These are phyloP conservation scores for Gobiocypris rarus DNA, from an alignment of 2,113 vertebrate species.

Conservation along the genomic window DNA sequence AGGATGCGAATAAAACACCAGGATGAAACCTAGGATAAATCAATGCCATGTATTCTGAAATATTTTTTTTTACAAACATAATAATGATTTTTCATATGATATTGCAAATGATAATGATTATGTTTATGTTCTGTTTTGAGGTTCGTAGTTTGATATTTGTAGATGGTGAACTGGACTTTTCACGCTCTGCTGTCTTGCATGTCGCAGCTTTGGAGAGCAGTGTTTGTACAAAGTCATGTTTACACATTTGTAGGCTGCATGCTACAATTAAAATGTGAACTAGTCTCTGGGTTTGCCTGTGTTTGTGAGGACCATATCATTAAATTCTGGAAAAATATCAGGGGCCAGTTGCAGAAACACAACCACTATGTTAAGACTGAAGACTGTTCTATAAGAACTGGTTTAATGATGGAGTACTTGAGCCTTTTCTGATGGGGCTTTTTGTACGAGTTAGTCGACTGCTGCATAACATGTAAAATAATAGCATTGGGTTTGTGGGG, in stretches of 20 bases:
- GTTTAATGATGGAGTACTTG: neutral
- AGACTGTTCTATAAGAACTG: too few species aligned
- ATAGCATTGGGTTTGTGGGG: neutral
- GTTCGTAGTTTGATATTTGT: neutral
- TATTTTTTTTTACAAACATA: neutral
- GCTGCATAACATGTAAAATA: neutral
- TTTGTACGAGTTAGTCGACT: neutral
- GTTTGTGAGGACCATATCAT: neutral
- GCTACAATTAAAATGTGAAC: too few species aligned
- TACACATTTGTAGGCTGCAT: too few species aligned
- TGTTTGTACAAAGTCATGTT: neutral
- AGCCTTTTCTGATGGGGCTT: neutral
- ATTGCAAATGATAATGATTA: too few species aligned
- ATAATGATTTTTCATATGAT: neutral
- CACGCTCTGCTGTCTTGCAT: neutral
- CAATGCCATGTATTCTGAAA: neutral
- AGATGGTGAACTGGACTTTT: neutral
- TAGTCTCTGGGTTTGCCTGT: neutral
- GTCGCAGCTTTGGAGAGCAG: too few species aligned
- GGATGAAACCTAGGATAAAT: neutral
- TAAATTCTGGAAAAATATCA: neutral
- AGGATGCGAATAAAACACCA: neutral
- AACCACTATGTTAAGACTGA: neutral
- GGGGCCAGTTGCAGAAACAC: neutral
- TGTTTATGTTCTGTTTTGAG: neutral